Base-by-base conservation (phyloP, 2,797 vertebrate species). In the Galago senegalensis region DNA sequence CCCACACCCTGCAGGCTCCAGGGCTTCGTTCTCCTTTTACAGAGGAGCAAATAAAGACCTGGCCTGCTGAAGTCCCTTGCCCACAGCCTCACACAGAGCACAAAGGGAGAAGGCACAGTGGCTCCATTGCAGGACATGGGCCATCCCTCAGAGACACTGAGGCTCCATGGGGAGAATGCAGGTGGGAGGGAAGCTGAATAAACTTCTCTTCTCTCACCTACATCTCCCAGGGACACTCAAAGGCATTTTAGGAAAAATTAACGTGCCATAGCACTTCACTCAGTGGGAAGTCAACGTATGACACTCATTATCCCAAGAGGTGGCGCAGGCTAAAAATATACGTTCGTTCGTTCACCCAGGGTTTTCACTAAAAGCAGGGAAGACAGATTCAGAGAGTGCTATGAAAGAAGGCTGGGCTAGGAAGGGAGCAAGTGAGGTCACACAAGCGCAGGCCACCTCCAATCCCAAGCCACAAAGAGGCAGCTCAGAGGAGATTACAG, bases 291-390 rank as follows among this genome's bases (percentile, higher is more conserved):
- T 34, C n/a, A 93, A 84, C 29, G 16, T 18, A 3, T 18, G 76
- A 60, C 90, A 9, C 73, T 95, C 96, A 72, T 91, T 87, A 87
- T 76, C 92, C 94, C 90, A 6, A 75, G 89, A 92, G 92, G 89
- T 53, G 97, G 83, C 1, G 2, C 37, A 0, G 80, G 76, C 95
- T 94, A 31, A 88, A 94, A 93, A 73, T 46, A 81, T 40, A 18
- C 1, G 0, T 2, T 3, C 37, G 61, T 34, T 89, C 84, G 61
- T 34, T 89, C 84, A 49, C 20, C 0, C 0, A 65, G 61, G 63
- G 79, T 65, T 91, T 49, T 21, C 5, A 34, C n/a, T 21, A 46
- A 75, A 88, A 79, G 37, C 37, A 3, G 43, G 60, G 29, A 21
- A 0, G 9, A 17, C 1, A 8, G 61, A 31, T 73, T n/a, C 20